Evolutionary conservation across 2,113 vertebrate genomes (phyloP).

Genomic region (Phalacrocorax brasilianus): DNA sequence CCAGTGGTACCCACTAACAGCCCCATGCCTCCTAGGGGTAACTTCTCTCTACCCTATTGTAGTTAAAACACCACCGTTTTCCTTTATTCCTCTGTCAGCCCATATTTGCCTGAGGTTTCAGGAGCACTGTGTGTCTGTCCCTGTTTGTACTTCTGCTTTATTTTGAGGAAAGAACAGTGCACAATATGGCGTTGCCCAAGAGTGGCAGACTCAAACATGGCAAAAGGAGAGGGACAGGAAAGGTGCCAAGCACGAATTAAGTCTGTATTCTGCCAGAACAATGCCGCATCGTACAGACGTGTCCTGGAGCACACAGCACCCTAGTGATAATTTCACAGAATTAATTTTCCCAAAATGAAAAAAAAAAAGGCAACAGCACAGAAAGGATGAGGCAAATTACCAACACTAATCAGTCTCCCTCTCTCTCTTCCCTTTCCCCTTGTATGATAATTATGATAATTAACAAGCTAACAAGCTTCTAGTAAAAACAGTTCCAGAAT

Average conservation of each 20-base stretch:
- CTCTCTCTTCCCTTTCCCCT: constrained; percentile 59
- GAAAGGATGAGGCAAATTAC: constrained; percentile 60
- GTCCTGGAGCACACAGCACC: constrained; percentile 41
- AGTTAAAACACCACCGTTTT: not conserved
- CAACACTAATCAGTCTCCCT: constrained; percentile 60
- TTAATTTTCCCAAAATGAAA: constrained; percentile 60
- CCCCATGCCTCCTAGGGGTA: not conserved
- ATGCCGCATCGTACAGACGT: not conserved
- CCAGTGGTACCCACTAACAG: not conserved
- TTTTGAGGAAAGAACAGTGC: not conserved
- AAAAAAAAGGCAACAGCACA: constrained; percentile 18
- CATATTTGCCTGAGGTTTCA: not conserved
- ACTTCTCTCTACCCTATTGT: not conserved
- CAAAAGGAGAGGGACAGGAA: constrained; percentile 20
- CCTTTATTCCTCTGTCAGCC: not conserved
- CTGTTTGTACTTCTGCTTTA: not conserved
- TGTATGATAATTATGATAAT: constrained; percentile 70
- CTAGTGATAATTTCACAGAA: constrained; percentile 63
- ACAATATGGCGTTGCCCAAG: not conserved
- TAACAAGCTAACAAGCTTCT: constrained; percentile 66
- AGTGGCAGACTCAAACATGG: not conserved
- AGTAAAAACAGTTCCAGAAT: constrained; percentile 70
- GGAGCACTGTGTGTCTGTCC: not conserved
- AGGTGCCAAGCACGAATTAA: constrained; percentile 59
- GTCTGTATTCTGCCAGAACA: constrained; percentile 49